Evolutionary conservation across 2,797 vertebrate genomes (phyloP), one percentile per base, ranked within the genome.

Genomic region (Picus viridis): DNA sequence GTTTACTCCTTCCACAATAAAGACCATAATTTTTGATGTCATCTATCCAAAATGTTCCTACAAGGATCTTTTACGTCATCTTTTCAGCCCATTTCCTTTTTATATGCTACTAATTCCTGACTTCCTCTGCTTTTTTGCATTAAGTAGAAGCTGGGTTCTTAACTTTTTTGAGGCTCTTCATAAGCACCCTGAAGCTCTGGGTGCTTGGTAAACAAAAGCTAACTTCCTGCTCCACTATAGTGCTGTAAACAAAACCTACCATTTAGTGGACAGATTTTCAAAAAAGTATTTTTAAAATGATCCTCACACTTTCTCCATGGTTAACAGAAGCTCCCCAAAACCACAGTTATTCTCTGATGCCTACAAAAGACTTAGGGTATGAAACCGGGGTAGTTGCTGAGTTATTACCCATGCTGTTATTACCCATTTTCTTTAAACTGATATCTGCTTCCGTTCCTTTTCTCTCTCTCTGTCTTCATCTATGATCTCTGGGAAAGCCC

Each of bases 171-270:
- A 53, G 15, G 7, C 7, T 69, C 2, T 58, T 86, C 14, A 15
- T 26, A 22, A 8, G 2, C 3, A 34, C 7, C 3, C 18, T 61
- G 71, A 69, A 18, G 2, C n/a, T 3, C 0, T n/a, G 27, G 19
- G 83, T 67, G 39, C 11, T 67, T 27, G 61, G 8, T 16, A 88
- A 65, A 19, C 11, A 80, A 67, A 74, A 10, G 4, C 1, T 17
- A 58, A 19, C 11, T 51, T 65, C 15, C 36, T 47, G 4, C 4
- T 53, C 26, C 29, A 19, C 5, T 13, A 18, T 26, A 19, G 1
- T 58, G 9, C 3, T 41, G 2, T 2, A 11, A 6, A 43, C 22
- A 56, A 61, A 36, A 27, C 1, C 4, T 64, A 6, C 8, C 7
- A 24, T 63, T 54, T 17, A 13, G 13, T 16, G 16, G 22, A 20